Base-by-base conservation (phyloP, 2,113 vertebrate species). In the Zosterops hypoxanthus region DNA sequence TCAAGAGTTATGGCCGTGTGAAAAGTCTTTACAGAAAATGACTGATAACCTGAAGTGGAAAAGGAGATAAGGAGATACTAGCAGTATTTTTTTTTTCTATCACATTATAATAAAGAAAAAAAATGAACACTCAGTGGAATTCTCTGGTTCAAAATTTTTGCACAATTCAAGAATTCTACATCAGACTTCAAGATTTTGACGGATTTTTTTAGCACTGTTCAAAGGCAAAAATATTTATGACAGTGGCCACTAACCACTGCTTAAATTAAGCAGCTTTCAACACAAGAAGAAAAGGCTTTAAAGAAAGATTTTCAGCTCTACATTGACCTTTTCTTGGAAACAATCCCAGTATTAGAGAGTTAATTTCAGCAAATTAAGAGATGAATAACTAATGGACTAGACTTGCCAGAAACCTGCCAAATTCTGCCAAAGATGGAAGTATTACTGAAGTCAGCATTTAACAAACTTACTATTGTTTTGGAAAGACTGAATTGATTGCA, bases 361-460 rank as follows among this genome's bases (percentile, higher is more conserved):
- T 82, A 76, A 89, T 75, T 71, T 89, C 75, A 91, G 59, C 56
- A 94, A 95, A 87, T 94, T 87, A 82, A 84, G 49, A 69, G 44
- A 68, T 44, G 19, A 95, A 87, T 90, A 90, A 76, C 36, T 69
- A 91, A 85, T 28, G 61, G 41, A 64, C 6, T 59, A 90, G 47
- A 87, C 15, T 72, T 91, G 77, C 41, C 73, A 94, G 70, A 82
- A 82, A 79, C 24, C 65, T 82, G 79, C 55, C 41, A 42, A 71
- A 68, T 46, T 95, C 70, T 78, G 60, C 53, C 66, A 53, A 78
- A 85, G 20, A 87, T 31, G 5, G 9, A 84, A 25, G 12, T 77
- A 78, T 70, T 60, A 78, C 26, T 50, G 31, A 75, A 87, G 60
- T 87, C 82, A 85, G 82, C 78, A 79, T 60, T 87, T 87, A 68